Evolutionary conservation across 2,888 invertebrate genomes (phyloP), one percentile per base, ranked within the genome.

Genomic region (Lasius fuliginosus): DNA sequence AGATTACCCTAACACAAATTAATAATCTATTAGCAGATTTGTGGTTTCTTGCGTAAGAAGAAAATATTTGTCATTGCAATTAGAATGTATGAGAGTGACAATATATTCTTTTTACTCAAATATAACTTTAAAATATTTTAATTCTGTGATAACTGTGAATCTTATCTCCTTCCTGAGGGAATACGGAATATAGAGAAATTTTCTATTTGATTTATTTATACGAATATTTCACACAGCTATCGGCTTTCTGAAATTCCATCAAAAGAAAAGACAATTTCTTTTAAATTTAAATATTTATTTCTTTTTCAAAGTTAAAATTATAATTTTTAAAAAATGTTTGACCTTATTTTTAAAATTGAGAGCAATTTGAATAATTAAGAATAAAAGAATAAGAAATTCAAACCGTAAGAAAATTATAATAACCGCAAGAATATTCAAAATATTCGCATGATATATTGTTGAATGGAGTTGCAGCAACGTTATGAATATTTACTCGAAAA

Each of bases 401-500:
- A 67, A 58, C 23, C 23, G 23, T 23, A 23, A 23, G 23, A 23
- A 23, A 23, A 23, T 23, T n/a, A n/a, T n/a, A n/a, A 23, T 0
- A 46, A 11, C 11, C 1, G 42, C 1, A 36, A 27, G 27, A 15
- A n/a, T 33, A 18, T 18, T 60, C 1, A 23, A 68, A 60, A 3
- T 36, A 11, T 53, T 62, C 6, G 36, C 4, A 27, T 9, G 8
- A 18, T 27, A 18, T 49, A 53, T 67, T 77, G 3, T 23, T 60
- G 58, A 69, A 79, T 60, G 56, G 18, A 71, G 9, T 73, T 8
- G 23, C 27, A 60, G 18, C 12, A 33, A 60, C 4, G 18, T 62
- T 12, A 42, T 6, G 36, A 53, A 36, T 69, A 58, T 23, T 23
- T 60, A 46, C 33, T 23, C 33, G 42, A 23, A 64, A n/a, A 64